These are phyloP conservation scores for Trachemys scripta DNA, from an alignment of 2,113 vertebrate genomes.

Conservation along the genomic window DNA sequence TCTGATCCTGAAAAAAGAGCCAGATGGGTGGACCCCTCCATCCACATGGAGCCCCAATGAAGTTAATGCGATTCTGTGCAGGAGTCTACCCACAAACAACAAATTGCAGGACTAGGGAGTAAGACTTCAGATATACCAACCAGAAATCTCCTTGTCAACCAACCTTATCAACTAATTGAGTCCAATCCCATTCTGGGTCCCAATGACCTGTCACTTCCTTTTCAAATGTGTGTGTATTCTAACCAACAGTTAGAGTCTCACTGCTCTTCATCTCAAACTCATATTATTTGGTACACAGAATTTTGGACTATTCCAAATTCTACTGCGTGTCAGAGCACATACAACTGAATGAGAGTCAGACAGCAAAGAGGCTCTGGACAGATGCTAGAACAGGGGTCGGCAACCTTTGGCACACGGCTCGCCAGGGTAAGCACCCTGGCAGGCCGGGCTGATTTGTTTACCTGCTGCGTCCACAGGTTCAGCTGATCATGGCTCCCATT, in stretches of 20 bases:
- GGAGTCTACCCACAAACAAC: not conserved
- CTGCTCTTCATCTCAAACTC: not conserved
- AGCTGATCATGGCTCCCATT: too few species aligned
- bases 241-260: not conserved
- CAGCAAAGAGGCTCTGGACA: not conserved
- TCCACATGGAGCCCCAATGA: not conserved
- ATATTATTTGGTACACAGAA: not conserved
- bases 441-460: too few species aligned
- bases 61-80: not conserved
- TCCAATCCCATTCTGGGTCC: not conserved
- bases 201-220: not conserved
- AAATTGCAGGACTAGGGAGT: not conserved
- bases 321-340: accelerated
- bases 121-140: not conserved
- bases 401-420: too few species aligned
- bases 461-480: too few species aligned
- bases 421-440: too few species aligned
- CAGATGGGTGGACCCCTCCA: not conserved
- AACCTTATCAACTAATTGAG: not conserved
- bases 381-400: too few species aligned
- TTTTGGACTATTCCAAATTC: not conserved
- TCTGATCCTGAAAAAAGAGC: not conserved
- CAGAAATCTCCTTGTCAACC: not conserved
- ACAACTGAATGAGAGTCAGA: not conserved
- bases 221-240: not conserved